A percentile compares a stretch with the other conserved stretches of the same genome.
phyloP scores from a whole-genome alignment of 2,113 vertebrate genomes.

The Dascyllus trimaculatus region DNA sequence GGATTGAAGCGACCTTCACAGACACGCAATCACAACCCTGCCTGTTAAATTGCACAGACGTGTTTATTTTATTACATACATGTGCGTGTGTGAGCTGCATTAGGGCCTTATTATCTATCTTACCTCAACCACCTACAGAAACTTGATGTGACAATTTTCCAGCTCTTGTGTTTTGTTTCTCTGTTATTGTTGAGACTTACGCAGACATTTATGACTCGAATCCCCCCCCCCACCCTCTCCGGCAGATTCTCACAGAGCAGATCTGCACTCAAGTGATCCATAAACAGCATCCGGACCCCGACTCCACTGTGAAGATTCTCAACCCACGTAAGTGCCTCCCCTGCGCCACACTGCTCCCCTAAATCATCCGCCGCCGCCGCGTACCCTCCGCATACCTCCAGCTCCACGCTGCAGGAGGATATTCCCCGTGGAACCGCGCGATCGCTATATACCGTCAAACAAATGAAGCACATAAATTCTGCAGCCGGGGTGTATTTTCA shows the following conservation, averaged over 20 bases:
- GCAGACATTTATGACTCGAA: constrained; percentile 65
- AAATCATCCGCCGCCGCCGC: constrained; percentile 66
- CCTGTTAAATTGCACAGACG: neutral
- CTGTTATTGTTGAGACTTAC: constrained; percentile 44
- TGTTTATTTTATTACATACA: neutral
- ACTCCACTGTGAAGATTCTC: constrained; percentile 97
- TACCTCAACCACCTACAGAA: too few species aligned
- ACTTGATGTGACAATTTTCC: neutral
- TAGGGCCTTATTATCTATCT: neutral
- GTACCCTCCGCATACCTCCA: constrained; percentile 65
- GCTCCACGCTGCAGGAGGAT: constrained; percentile 49
- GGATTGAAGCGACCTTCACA: neutral
- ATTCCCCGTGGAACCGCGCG: constrained; percentile 57
- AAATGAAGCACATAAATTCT: constrained; percentile 73
- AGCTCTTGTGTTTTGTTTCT: constrained; percentile 51
- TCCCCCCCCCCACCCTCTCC: constrained; percentile 51
- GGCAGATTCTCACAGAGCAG: constrained; percentile 96
- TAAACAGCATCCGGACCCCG: constrained; percentile 98
- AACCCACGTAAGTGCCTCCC: constrained; percentile 94
- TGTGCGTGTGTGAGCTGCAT: neutral
- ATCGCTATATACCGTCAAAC: constrained; percentile 63
- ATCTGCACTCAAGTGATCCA: constrained; percentile 98
- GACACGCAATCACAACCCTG: neutral
- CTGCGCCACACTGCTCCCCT: constrained; percentile 49
- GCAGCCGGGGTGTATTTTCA: constrained; percentile 60